phyloP scores from a whole-genome alignment of 2,797 vertebrate species.

The Lepidocolaptes lacrymiger region DNA sequence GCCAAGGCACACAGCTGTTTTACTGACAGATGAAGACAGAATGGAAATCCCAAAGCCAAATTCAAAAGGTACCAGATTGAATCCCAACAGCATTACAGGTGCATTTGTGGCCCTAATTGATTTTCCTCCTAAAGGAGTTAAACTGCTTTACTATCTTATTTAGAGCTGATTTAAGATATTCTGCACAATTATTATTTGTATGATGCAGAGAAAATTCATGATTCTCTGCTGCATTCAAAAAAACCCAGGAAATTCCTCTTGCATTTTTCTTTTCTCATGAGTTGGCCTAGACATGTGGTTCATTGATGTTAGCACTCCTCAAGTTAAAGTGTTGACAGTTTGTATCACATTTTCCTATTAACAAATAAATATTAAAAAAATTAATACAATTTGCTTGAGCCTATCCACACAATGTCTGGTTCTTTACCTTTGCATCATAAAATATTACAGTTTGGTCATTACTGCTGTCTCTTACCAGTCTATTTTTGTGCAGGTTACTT shows the following conservation, averaged over 20 bases:
- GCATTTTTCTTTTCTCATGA: neutral
- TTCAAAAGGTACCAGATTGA: neutral
- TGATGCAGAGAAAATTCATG: neutral
- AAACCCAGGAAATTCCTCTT: neutral
- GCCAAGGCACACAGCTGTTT: neutral
- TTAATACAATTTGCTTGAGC: neutral
- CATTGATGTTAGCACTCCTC: neutral
- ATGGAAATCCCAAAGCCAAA: neutral
- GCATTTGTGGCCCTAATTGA: neutral
- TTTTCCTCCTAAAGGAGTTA: neutral
- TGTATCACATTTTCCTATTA: neutral
- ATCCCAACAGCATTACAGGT: neutral
- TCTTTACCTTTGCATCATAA: neutral
- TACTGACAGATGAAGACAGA: neutral
- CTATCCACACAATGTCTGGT: neutral
- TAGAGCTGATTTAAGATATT: neutral
- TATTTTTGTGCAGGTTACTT: constrained; percentile 49
- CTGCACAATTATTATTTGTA: neutral
- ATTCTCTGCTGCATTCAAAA: neutral
- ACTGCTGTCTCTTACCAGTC: neutral
- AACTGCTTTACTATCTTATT: neutral
- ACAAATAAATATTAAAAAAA: neutral
- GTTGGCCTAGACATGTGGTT: neutral
- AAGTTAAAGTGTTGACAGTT: neutral
- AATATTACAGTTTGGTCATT: constrained; percentile 40